Conservation (phyloP, 2,797 vertebrate species). For the Pygocentrus nattereri region DNA sequence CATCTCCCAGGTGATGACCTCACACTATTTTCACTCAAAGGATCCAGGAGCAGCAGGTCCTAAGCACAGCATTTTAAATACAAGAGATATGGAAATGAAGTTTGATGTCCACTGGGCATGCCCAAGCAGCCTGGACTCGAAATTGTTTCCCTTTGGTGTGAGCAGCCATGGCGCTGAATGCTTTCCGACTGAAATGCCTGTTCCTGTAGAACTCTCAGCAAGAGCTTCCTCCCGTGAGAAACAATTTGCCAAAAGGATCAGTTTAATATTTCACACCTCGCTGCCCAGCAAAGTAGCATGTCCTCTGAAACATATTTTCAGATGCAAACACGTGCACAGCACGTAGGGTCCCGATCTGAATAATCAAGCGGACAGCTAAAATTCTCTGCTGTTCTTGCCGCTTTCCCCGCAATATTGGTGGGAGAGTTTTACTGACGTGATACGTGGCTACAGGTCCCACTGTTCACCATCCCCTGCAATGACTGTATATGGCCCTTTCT, state of each 20-base stretch:
- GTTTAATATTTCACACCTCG: slow-evolving; percentile 56
- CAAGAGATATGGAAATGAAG: slow-evolving; percentile 46
- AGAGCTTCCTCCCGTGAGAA: slow-evolving; percentile 37
- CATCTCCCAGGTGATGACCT: slow-evolving; percentile 35
- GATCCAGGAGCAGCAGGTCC: not conserved
- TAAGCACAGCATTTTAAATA: slow-evolving; percentile 43
- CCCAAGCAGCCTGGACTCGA: not conserved
- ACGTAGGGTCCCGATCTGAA: slow-evolving; percentile 17
- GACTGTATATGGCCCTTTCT: not conserved
- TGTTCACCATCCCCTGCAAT: not conserved
- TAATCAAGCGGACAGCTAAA: slow-evolving; percentile 41
- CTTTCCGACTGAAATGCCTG: slow-evolving; percentile 28
- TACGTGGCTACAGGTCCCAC: slow-evolving; percentile 15
- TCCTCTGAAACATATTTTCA: slow-evolving; percentile 53
- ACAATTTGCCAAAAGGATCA: slow-evolving; percentile 51
- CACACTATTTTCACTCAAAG: slow-evolving; percentile 31
- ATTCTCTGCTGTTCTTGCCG: slow-evolving; percentile 13
- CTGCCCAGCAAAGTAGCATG: slow-evolving; percentile 44
- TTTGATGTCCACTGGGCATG: slow-evolving; percentile 41
- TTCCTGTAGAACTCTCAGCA: slow-evolving; percentile 33
- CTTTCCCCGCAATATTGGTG: slow-evolving; percentile 12
- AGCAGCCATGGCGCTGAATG: not conserved
- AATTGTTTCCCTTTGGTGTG: slow-evolving; percentile 22
- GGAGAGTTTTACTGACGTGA: slow-evolving; percentile 29
- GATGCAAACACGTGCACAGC: slow-evolving; percentile 31